Conservation (phyloP, 2,113 vertebrate species). For the Stomatorhinus ivindoensis region DNA sequence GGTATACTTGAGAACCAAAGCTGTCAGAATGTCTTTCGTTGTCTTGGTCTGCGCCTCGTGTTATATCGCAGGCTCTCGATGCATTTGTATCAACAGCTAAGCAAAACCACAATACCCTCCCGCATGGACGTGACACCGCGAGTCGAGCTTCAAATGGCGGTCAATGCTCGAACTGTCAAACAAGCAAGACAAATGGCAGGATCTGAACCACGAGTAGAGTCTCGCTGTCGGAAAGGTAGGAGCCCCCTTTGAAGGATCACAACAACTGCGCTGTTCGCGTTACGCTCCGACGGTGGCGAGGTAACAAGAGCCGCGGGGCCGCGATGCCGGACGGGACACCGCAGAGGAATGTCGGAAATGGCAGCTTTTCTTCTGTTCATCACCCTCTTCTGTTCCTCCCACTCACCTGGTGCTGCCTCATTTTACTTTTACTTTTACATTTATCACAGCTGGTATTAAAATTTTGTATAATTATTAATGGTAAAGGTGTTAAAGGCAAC, state of each 20-base stretch:
- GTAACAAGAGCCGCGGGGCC: neutral
- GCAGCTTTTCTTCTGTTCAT: neutral
- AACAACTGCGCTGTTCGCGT: neutral
- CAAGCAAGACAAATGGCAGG: slow-evolving; percentile 12
- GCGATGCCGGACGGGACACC: neutral
- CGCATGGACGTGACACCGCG: neutral
- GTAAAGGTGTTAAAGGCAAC: neutral
- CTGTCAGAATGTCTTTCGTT: neutral
- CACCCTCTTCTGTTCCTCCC: neutral
- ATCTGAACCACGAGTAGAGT: neutral
- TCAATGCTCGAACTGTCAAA: slow-evolving; percentile 9
- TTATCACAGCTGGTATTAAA: neutral
- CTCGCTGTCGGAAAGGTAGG: neutral
- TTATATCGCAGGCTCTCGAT: neutral
- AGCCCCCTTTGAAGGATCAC: neutral
- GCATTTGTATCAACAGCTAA: neutral
- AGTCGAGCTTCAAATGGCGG: neutral
- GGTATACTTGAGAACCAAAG: neutral
- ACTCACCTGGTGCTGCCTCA: neutral
- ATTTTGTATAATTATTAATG: neutral
- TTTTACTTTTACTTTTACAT: neutral
- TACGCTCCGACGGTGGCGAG: neutral
- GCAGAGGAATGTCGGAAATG: neutral
- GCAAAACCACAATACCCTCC: neutral
- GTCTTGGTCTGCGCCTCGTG: neutral